phyloP scores from a whole-genome alignment of 2,113 vertebrate species.

The Oncorhynchus masou region DNA sequence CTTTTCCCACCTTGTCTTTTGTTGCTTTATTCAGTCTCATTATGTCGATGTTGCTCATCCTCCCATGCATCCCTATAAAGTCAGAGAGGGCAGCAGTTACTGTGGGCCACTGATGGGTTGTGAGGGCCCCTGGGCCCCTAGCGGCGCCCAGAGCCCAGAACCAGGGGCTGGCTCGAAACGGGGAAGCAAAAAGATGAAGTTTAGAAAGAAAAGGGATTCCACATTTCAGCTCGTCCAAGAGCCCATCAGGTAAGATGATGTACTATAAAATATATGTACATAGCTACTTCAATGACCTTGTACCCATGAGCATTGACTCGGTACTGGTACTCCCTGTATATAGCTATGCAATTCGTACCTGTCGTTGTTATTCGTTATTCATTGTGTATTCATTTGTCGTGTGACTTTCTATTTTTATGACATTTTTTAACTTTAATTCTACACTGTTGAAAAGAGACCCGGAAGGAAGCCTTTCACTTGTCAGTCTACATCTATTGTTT shows the following conservation, averaged over 20 bases:
- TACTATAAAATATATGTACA: neutral
- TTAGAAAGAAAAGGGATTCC: constrained; percentile 94
- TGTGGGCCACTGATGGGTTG: constrained; percentile 81
- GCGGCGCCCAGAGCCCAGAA: constrained; percentile 80
- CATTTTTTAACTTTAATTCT: no score
- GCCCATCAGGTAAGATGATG: constrained; percentile 84
- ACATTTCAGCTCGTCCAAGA: constrained; percentile 84
- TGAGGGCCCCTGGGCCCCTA: constrained; percentile 69
- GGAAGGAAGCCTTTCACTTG: neutral
- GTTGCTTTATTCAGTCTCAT: constrained; percentile 79
- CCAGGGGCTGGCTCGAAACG: constrained; percentile 80
- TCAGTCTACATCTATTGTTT: neutral
- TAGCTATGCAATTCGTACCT: no score
- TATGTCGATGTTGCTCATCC: constrained; percentile 77
- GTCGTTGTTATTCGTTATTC: no score
- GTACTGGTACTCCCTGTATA: no score
- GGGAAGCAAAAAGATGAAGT: constrained; percentile 92
- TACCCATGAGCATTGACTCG: no score
- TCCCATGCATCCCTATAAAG: constrained; percentile 84
- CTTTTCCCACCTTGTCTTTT: constrained; percentile 76
- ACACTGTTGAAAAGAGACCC: no score
- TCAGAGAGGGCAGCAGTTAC: constrained; percentile 89
- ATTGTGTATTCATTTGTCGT: no score
- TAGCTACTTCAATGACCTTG: no score
- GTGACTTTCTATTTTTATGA: no score